phyloP scores from a whole-genome alignment of 2,888 invertebrate species.

The Drosophila subquinaria region DNA sequence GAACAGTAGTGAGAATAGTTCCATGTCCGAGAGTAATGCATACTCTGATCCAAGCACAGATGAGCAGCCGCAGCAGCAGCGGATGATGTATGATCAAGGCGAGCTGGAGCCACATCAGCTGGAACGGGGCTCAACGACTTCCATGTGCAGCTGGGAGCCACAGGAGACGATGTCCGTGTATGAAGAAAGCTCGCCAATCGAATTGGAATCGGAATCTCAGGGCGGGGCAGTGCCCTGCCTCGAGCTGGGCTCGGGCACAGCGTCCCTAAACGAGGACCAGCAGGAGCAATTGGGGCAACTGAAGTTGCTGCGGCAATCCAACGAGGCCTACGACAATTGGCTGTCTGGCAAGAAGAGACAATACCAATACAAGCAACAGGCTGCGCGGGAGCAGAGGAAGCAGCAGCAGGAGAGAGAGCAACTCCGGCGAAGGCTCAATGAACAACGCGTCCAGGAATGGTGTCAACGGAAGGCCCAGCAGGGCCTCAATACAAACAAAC shows the following conservation, averaged over 20 bases:
- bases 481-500: neutral
- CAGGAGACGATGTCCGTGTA: slow-evolving; percentile 41
- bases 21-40: slow-evolving; percentile 14
- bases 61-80: neutral
- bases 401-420: slow-evolving; percentile 51
- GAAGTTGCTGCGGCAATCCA: slow-evolving; percentile 54
- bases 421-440: slow-evolving; percentile 40
- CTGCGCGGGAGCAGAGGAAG: slow-evolving; percentile 55
- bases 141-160: slow-evolving; percentile 75
- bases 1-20: slow-evolving; percentile 27
- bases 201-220: slow-evolving; percentile 34
- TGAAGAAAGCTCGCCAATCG: slow-evolving; percentile 11
- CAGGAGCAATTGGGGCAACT: slow-evolving; percentile 39
- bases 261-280: slow-evolving; percentile 38
- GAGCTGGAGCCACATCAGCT: neutral
- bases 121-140: slow-evolving; percentile 59
- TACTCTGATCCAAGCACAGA: neutral
- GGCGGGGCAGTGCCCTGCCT: slow-evolving; percentile 76
- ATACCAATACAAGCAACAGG: slow-evolving; percentile 59
- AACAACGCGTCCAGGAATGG: slow-evolving; percentile 80
- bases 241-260: slow-evolving; percentile 75
- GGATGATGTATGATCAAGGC: neutral
- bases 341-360: slow-evolving; percentile 79
- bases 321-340: slow-evolving; percentile 83
- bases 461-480: slow-evolving; percentile 64